Conservation (phyloP, 2,797 vertebrate genomes). For the Danio tinwini region DNA sequence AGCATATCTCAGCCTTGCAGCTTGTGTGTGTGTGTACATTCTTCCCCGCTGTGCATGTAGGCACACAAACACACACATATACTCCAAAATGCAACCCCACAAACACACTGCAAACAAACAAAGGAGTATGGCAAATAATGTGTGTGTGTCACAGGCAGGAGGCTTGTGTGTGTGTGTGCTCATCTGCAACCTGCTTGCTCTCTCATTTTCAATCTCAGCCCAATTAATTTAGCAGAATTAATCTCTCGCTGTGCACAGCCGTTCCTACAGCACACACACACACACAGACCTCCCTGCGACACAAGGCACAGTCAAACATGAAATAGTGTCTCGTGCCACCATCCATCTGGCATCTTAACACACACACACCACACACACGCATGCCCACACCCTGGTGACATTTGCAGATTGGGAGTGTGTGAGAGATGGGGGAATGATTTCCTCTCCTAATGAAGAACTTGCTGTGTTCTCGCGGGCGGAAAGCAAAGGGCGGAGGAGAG, state of each 20-base stretch:
- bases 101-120: conserved; percentile 60
- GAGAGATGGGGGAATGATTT: conserved; percentile 60
- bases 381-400: conserved; percentile 56
- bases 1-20: conserved; percentile 52
- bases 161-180: conserved; percentile 59
- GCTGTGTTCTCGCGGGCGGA: conserved; percentile 58
- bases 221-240: conserved; percentile 83
- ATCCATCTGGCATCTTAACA: conserved; percentile 78
- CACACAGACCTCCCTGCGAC: conserved; percentile 58
- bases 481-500: conserved; percentile 55
- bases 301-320: conserved; percentile 79
- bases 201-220: conserved; percentile 80
- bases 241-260: conserved; percentile 74
- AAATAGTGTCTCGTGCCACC: conserved; percentile 78
- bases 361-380: conserved; percentile 46
- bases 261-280: conserved; percentile 59
- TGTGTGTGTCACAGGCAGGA: conserved; percentile 42
- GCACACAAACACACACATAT: conserved; percentile 6
- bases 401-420: conserved; percentile 60
- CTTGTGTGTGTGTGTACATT: conserved; percentile 54
- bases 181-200: conserved; percentile 74
- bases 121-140: conserved; percentile 57
- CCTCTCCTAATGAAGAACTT: conserved; percentile 64
- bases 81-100: conserved; percentile 22
- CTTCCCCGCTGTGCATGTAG: conserved; percentile 40